These are phyloP conservation scores for Drosophila neotestacea DNA, from an alignment of 2,888 invertebrate species.

Conservation along the genomic window DNA sequence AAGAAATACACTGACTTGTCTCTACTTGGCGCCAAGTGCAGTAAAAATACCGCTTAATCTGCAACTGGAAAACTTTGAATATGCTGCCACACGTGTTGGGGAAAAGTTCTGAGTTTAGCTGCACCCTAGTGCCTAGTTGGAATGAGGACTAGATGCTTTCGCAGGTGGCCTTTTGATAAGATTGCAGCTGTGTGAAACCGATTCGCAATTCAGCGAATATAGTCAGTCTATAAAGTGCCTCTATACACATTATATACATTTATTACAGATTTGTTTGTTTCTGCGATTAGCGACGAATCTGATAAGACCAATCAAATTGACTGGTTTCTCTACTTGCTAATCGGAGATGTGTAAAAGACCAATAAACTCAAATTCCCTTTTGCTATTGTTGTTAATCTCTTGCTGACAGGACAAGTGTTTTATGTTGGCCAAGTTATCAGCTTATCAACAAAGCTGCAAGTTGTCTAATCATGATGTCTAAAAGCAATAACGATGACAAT, in stretches of 20 bases:
- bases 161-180: conserved; percentile 60
- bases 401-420: conserved; percentile 33
- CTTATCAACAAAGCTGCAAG: conserved; percentile 29
- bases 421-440: conserved; percentile 24
- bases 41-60: neutral
- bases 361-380: conserved; percentile 22
- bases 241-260: conserved; percentile 22
- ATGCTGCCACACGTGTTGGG: conserved; percentile 6
- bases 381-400: conserved; percentile 24
- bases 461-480: conserved; percentile 6
- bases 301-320: conserved; percentile 42
- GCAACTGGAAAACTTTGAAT: neutral
- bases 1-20: neutral
- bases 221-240: conserved; percentile 30
- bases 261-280: conserved; percentile 54
- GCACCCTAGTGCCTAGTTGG: conserved; percentile 22
- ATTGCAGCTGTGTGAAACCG: conserved; percentile 43
- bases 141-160: conserved; percentile 40
- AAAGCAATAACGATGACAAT: neutral
- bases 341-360: conserved; percentile 50
- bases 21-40: neutral
- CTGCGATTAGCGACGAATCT: conserved; percentile 44
- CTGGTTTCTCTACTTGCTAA: conserved; percentile 42
- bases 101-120: conserved; percentile 30
- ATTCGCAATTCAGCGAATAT: conserved; percentile 31